Evolutionary conservation across 2,797 vertebrate genomes (phyloP), one percentile per base, ranked within the genome.

Genomic region (Microchirus variegatus): DNA sequence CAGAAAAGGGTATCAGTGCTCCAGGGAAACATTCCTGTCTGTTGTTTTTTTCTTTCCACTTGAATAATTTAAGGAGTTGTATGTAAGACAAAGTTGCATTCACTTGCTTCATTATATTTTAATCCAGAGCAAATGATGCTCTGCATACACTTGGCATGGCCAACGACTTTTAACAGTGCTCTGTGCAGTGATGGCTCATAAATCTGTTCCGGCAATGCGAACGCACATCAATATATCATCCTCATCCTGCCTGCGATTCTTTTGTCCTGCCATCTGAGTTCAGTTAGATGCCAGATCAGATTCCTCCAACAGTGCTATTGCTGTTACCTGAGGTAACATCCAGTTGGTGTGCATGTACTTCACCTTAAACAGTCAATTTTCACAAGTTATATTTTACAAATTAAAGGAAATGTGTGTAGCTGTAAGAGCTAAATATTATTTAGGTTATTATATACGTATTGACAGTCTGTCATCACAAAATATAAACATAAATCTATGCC

Each of bases 51-150:
- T 75, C 63, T 80, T 60, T 78, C 62, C 48, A 49, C 70, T 77
- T 93, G 80, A 93, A 93, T 94, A 90, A 93, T 94, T 93, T 70
- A 93, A 77, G 68, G 63, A 79, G 83, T 85, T 80, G 73, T 84
- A 81, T 93, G 92, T 93, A 89, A 91, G 79, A 93, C 91, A 91
- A 90, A 89, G 87, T 89, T 90, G 84, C 85, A 81, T 89, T 90
- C 83, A 87, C 89, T 89, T 59, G 80, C 85, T 90, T 93, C 90
- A 91, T 93, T 92, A 90, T 92, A 88, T 90, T 93, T 93, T 89
- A 91, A 91, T 93, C 64, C 53, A 56, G 67, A 85, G 87, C 85
- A 88, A 90, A 85, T 70, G 73, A 85, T 84, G 78, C 85, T 84
- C 62, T 58, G 74, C 60, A 53, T 81, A 78, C 50, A 73, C 81